Conservation (phyloP, 2,797 vertebrate genomes). For the Sternotherus odoratus region DNA sequence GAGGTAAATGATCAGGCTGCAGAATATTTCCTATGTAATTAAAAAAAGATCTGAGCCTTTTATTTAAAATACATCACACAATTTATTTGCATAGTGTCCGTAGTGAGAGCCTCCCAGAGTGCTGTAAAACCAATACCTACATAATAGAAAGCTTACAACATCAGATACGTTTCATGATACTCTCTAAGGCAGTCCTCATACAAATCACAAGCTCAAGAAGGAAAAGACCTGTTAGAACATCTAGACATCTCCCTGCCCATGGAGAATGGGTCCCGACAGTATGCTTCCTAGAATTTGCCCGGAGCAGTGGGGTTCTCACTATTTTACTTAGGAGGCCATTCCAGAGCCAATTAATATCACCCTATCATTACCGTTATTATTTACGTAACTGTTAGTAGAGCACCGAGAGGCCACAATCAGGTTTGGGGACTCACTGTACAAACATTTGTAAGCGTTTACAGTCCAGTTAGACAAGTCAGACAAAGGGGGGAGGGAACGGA, state of each 20-base stretch:
- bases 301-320: slow-evolving; percentile 43
- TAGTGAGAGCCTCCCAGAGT: slow-evolving; percentile 40
- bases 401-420: slow-evolving; percentile 49
- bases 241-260: slow-evolving; percentile 49
- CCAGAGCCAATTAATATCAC: slow-evolving; percentile 45
- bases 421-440: slow-evolving; percentile 23
- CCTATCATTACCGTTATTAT: slow-evolving; percentile 56
- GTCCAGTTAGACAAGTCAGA: neutral
- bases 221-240: slow-evolving; percentile 68
- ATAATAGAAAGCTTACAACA: slow-evolving; percentile 59
- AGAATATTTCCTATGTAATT: slow-evolving; percentile 58
- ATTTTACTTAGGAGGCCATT: slow-evolving; percentile 53
- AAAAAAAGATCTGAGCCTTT: slow-evolving; percentile 55
- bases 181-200: slow-evolving; percentile 46
- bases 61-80: slow-evolving; percentile 70
- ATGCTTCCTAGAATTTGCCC: slow-evolving; percentile 48
- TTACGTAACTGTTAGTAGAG: slow-evolving; percentile 39
- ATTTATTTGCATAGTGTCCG: slow-evolving; percentile 63
- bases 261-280: slow-evolving; percentile 37
- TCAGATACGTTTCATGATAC: slow-evolving; percentile 60
- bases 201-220: slow-evolving; percentile 64
- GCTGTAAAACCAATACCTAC: slow-evolving; percentile 61
- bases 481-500: neutral
- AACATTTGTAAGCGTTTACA: neutral
- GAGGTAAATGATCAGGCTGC: slow-evolving; percentile 26